phyloP scores from a whole-genome alignment of 2,888 invertebrate species.

The Barypeithes pellucidus region DNA sequence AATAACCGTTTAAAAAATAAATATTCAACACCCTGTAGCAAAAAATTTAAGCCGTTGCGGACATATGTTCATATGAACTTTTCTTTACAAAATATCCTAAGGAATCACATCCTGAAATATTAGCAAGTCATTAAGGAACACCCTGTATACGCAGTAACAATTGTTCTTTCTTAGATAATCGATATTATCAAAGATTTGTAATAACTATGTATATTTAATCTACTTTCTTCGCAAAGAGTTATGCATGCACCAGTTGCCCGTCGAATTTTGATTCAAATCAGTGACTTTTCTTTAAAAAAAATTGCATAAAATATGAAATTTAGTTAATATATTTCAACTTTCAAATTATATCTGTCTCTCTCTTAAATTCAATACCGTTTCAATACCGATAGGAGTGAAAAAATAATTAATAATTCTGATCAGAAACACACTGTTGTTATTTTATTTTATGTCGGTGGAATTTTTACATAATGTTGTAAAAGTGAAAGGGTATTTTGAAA shows the following conservation, averaged over 20 bases:
- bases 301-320: constrained; percentile 20
- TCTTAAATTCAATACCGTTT: not conserved
- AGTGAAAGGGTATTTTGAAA: constrained; percentile 46
- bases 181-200: not conserved
- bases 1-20: too few relatives aligned
- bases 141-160: too few relatives aligned
- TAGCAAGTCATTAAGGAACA: too few relatives aligned
- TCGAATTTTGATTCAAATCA: not conserved
- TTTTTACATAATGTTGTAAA: constrained; percentile 43
- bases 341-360: not conserved
- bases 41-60: too few relatives aligned
- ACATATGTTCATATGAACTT: too few relatives aligned
- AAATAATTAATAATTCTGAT: constrained; percentile 20
- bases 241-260: constrained; percentile 9
- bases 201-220: not conserved
- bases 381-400: not conserved
- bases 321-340: constrained; percentile 7
- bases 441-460: constrained; percentile 14
- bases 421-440: constrained; percentile 14
- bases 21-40: too few relatives aligned
- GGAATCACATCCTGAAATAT: too few relatives aligned
- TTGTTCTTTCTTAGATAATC: too few relatives aligned
- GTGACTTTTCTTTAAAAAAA: constrained; percentile 12
- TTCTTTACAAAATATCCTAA: too few relatives aligned
- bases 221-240: constrained; percentile 1